Base-by-base conservation (phyloP, 2,797 vertebrate genomes). In the Balearica regulorum region DNA sequence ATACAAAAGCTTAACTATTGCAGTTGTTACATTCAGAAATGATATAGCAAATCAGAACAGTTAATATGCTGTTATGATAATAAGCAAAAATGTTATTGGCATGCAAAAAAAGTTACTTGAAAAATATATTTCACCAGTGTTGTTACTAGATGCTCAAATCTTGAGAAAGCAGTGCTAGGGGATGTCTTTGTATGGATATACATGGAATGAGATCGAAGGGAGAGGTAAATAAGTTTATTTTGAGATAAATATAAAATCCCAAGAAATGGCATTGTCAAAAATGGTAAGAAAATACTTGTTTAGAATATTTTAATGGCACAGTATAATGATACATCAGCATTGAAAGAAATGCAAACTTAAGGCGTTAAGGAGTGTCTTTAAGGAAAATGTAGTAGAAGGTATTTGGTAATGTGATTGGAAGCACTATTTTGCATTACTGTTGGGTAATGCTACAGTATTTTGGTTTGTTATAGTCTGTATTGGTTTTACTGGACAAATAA, bases 11-110 rank as follows among this genome's bases (percentile, higher is more conserved):
- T 26, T 46, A 72, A 37, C 51, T 77, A 3, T 49, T 80, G 61
- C 22, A 57, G 0, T 53, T 83, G 17, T 81, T 20, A 11, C 0
- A 2, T 58, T 43, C 4, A 46, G 25, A 57, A 62, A 25, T 1
- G 2, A 2, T 70, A 14, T 2, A 73, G 51, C 0, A 7, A 62
- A 77, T 60, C 8, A 22, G 39, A 80, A 46, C 14, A 55, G 6
- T 43, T 88, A 77, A n/a, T 83, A 19, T 11, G 0, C 12, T 55
- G 53, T 51, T 43, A 3, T 31, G 9, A 20, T 69, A 51, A 31
- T 62, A 61, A 65, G 29, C 17, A 64, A 55, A 66, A 77, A 37
- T 19, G 5, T 33, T 66, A 22, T 1, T 64, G 17, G 5, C 7
- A 8, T 68, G 51, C 21, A 51, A 55, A 72, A 72, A 44, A 61